Evolutionary conservation across 2,888 invertebrate genomes (phyloP).

Genomic region (Tenthredo amoena): DNA sequence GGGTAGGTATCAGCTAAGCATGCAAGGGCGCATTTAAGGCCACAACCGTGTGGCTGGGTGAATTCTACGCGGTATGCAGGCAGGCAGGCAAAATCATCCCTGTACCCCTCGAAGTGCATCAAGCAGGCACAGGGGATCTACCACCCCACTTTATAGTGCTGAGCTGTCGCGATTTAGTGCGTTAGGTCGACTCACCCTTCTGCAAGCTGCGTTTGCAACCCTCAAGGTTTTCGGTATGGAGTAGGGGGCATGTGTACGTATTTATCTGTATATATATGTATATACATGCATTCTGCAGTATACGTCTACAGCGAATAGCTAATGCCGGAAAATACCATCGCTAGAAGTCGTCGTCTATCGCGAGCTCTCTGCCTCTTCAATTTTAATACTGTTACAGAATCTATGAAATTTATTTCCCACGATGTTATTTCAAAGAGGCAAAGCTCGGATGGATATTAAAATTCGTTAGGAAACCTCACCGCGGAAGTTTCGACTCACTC

Average conservation of each 20-base stretch:
- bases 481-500: background rate
- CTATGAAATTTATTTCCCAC: background rate
- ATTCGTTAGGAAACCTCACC: background rate
- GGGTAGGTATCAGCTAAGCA: constrained; percentile 14
- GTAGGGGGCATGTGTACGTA: background rate
- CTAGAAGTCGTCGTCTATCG: background rate
- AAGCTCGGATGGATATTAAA: background rate
- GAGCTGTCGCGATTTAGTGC: constrained; percentile 64
- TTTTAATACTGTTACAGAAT: background rate
- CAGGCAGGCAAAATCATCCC: constrained; percentile 35
- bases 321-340: background rate
- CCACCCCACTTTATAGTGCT: constrained; percentile 57
- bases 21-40: constrained; percentile 8
- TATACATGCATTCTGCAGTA: background rate
- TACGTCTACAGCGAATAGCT: background rate
- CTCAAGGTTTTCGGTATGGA: background rate
- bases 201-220: constrained; percentile 51
- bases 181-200: constrained; percentile 50
- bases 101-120: constrained; percentile 12
- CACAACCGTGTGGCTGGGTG: constrained; percentile 9
- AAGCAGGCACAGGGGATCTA: constrained; percentile 31
- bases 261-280: background rate
- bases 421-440: background rate
- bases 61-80: constrained; percentile 1
- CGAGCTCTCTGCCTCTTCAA: background rate